These are phyloP conservation scores for Pyrochroa serraticornis DNA, from an alignment of 2,888 invertebrate genomes.

Conservation along the genomic window DNA sequence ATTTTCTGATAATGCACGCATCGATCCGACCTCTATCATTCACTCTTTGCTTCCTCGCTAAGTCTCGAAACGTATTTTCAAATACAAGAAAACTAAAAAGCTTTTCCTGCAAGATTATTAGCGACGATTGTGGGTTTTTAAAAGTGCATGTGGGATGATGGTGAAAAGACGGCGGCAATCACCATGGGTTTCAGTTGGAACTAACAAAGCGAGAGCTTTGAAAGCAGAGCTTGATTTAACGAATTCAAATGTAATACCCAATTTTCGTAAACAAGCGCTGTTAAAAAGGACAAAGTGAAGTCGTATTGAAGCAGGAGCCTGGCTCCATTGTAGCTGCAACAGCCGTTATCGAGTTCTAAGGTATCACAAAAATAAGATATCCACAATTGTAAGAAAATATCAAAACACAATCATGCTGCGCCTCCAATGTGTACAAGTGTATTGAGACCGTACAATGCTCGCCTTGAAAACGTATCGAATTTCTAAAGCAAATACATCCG, in stretches of 20 bases:
- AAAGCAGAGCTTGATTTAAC: constrained; percentile 24
- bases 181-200: not conserved
- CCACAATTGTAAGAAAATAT: constrained; percentile 34
- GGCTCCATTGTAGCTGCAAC: constrained; percentile 28
- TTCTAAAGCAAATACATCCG: constrained; percentile 26
- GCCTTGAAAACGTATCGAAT: constrained; percentile 26
- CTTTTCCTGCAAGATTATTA: too few relatives aligned
- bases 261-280: constrained; percentile 33
- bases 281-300: constrained; percentile 31
- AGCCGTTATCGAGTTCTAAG: constrained; percentile 31
- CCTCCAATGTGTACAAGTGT: constrained; percentile 25
- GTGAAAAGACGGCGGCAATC: too few relatives aligned
- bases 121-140: too few relatives aligned
- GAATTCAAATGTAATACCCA: constrained; percentile 30
- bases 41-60: not conserved
- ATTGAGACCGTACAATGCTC: constrained; percentile 27
- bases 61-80: too few relatives aligned
- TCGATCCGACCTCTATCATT: constrained; percentile 41
- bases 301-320: constrained; percentile 19
- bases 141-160: too few relatives aligned
- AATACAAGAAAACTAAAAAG: too few relatives aligned
- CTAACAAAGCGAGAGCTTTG: constrained; percentile 9
- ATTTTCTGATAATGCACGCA: constrained; percentile 51
- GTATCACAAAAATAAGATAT: constrained; percentile 32
- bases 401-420: constrained; percentile 32